These are phyloP conservation scores for Brotula barbata DNA, from an alignment of 2,797 vertebrate species.

Conservation along the genomic window DNA sequence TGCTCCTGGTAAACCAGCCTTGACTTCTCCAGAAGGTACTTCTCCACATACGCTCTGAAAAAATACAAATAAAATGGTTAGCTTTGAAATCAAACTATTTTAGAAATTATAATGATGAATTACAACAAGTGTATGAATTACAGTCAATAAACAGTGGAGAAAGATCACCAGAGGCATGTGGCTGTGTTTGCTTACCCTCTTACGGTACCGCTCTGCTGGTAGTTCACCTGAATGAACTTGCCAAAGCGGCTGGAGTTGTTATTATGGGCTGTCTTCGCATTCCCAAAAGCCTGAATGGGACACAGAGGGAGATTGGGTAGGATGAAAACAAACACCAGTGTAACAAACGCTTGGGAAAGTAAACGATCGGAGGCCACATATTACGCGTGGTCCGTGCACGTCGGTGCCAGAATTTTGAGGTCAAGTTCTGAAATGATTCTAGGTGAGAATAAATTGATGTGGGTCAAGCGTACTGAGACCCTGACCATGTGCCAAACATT, in stretches of 20 bases:
- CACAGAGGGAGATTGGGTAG: slow-evolving; percentile 6
- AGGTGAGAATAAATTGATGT: slow-evolving; percentile 31
- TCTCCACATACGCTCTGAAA: slow-evolving; percentile 95
- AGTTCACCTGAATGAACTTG: slow-evolving; percentile 99
- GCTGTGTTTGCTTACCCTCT: slow-evolving; percentile 85
- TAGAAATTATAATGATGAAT: background rate
- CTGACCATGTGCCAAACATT: slow-evolving; percentile 28
- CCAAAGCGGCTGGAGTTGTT: slow-evolving; percentile 99
- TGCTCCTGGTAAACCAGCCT: slow-evolving; percentile 98
- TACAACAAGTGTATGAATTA: background rate
- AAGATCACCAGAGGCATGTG: background rate
- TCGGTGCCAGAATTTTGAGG: slow-evolving; percentile 10
- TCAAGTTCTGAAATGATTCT: slow-evolving; percentile 6
- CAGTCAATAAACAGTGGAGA: background rate
- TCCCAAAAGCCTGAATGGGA: slow-evolving; percentile 69
- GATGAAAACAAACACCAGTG: slow-evolving; percentile 16
- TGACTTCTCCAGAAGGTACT: slow-evolving; percentile 97
- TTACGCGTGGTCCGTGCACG: slow-evolving; percentile 16
- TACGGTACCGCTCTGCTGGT: slow-evolving; percentile 97
- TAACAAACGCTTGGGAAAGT: background rate
- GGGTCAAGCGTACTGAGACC: slow-evolving; percentile 28
- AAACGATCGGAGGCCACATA: background rate
- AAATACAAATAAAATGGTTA: background rate
- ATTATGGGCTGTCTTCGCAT: slow-evolving; percentile 97
- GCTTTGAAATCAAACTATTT: background rate